Percentiles rank a stretch among this genome's conserved stretches.
phyloP scores from a whole-genome alignment of 2,113 vertebrate genomes.

The Gavialis gangeticus region DNA sequence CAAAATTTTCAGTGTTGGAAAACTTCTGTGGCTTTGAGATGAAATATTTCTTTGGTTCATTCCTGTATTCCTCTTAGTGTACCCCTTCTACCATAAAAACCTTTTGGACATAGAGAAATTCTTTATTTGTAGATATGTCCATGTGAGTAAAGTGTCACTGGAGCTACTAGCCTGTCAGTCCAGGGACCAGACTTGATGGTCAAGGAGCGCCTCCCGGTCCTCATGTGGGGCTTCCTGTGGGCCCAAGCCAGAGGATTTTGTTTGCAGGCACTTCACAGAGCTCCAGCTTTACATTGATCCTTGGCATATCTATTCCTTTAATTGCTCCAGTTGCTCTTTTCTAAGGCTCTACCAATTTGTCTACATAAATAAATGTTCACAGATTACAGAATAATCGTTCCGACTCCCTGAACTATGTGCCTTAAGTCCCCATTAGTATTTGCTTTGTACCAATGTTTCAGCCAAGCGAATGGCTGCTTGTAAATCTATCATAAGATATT shows the following conservation, averaged over 20 bases:
- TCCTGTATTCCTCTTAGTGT: background rate
- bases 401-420: background rate
- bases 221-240: background rate
- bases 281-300: background rate
- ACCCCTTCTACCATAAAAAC: background rate
- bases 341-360: background rate
- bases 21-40: background rate
- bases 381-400: background rate
- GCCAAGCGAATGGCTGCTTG: background rate
- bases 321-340: background rate
- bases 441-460: background rate
- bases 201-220: no score
- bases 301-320: background rate
- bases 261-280: background rate
- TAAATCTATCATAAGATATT: rapidly evolving
- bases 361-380: background rate
- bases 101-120: background rate
- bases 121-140: no score
- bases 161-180: background rate
- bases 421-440: rapidly evolving
- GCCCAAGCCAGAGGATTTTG: background rate
- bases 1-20: background rate
- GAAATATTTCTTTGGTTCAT: background rate
- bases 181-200: no score
- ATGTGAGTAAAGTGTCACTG: background rate